Evolutionary conservation across 2,888 invertebrate species (phyloP), one percentile per base, ranked within the genome.

Genomic region (Cryptus armator): DNA sequence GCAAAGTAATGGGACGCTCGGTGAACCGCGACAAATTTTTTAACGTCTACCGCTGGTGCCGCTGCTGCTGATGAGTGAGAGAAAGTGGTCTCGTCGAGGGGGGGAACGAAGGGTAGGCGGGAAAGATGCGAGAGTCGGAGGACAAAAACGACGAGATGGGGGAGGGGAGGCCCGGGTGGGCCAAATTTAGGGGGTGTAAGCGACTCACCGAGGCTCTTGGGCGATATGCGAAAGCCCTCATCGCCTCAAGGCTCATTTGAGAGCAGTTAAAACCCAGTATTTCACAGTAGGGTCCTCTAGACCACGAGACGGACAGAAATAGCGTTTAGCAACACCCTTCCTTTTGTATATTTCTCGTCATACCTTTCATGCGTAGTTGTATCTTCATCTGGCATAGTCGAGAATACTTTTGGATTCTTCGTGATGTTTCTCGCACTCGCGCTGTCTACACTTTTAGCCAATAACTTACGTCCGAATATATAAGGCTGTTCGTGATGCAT

Each of bases 221-320:
- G 86, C 66, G 85, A 82, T 81, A 81, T 76, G 72, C 76, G 77
- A 85, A 67, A 82, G 72, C 79, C 78, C 79, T 79, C 85, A 62
- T 75, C 79, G 82, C 85, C 87, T 89, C 88, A 87, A 87, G 87
- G 83, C 88, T 89, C 89, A 87, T 88, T 89, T 87, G 88, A 87
- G 87, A 88, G 87, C 87, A 86, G 86, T 88, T 88, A 89, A 89
- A 88, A 86, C 86, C 84, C 87, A 86, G 87, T 88, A 87, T 85
- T 87, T 86, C 83, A 76, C 79, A 82, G 78, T 85, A 82, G 75
- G 82, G 56, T 83, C 76, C 80, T 86, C 81, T 80, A 79, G 84
- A 77, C 84, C 84, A 78, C 83, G 77, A 86, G 85, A 72, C 83
- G 68, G 71, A 75, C 86, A 67, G 84, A 87, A 88, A 86, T 87